Evolutionary conservation across 1,140 invertebrate genomes (phyloP).

Genomic region (Belonocnema kinseyi): DNA sequence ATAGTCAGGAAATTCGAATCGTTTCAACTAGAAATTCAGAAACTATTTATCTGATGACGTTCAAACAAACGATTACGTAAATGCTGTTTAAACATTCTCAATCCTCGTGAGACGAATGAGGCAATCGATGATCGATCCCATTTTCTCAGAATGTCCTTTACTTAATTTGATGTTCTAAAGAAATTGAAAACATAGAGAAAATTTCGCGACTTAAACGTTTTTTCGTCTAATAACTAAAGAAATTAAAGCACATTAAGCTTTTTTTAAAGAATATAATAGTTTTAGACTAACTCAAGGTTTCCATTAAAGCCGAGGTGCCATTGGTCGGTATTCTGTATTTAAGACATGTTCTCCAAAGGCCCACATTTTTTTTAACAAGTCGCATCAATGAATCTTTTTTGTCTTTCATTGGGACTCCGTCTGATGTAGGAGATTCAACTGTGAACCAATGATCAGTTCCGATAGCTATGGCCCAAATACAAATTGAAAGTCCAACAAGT

Average conservation of each 20-base stretch:
- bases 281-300: constrained; percentile 60
- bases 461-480: constrained; percentile 85
- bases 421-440: constrained; percentile 73
- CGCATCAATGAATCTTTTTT: constrained; percentile 50
- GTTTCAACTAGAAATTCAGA: background rate
- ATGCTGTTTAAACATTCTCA: background rate
- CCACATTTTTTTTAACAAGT: constrained; percentile 77
- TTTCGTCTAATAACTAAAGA: background rate
- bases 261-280: background rate
- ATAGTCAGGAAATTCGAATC: background rate
- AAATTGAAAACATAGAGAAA: background rate
- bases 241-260: background rate
- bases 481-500: constrained; percentile 80
- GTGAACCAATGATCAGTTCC: constrained; percentile 86
- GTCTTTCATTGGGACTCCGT: constrained; percentile 57
- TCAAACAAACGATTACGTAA: constrained; percentile 22
- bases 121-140: background rate
- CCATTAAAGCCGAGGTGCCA: constrained; percentile 48
- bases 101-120: background rate
- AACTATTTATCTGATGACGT: constrained; percentile 10
- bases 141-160: background rate
- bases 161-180: too few relatives aligned
- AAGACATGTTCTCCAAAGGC: constrained; percentile 82
- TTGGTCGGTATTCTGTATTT: constrained; percentile 59
- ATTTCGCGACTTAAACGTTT: background rate